phyloP scores from a whole-genome alignment of 2,888 invertebrate species.

The Drosophila aldrichi region DNA sequence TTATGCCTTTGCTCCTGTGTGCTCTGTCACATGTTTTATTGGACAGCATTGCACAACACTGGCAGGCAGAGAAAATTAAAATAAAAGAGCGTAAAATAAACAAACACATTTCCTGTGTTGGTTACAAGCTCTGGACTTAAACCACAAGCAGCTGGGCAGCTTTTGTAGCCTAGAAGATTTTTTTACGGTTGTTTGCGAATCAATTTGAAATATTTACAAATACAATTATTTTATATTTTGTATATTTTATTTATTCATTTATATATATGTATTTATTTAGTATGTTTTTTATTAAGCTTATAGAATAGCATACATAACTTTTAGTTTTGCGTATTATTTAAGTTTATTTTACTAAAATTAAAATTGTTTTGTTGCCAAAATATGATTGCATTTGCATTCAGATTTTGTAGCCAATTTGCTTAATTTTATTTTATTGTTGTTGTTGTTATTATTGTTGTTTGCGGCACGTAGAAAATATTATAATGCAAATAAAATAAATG shows the following conservation, averaged over 20 bases:
- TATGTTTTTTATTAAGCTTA: slow-evolving; percentile 66
- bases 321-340: slow-evolving; percentile 61
- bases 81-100: background rate
- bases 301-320: slow-evolving; percentile 76
- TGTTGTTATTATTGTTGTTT: slow-evolving; percentile 21
- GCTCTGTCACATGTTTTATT: slow-evolving; percentile 26
- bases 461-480: slow-evolving; percentile 34
- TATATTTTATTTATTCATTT: slow-evolving; percentile 52
- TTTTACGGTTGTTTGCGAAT: slow-evolving; percentile 17
- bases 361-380: slow-evolving; percentile 58
- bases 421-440: slow-evolving; percentile 46
- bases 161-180: background rate
- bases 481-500: slow-evolving; percentile 47
- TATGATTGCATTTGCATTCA: slow-evolving; percentile 61
- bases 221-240: slow-evolving; percentile 19
- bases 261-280: slow-evolving; percentile 56
- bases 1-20: slow-evolving; percentile 2
- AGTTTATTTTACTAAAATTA: slow-evolving; percentile 77
- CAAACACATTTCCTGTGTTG: slow-evolving; percentile 33
- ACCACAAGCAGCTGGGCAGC: slow-evolving; percentile 16
- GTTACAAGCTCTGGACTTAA: slow-evolving; percentile 24
- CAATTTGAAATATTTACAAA: slow-evolving; percentile 20
- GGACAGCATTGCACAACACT: slow-evolving; percentile 26
- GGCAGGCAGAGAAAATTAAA: slow-evolving; percentile 8
- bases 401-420: slow-evolving; percentile 53